Evolutionary conservation across 2,888 invertebrate genomes (phyloP).

Genomic region (Cheilosia pagana): DNA sequence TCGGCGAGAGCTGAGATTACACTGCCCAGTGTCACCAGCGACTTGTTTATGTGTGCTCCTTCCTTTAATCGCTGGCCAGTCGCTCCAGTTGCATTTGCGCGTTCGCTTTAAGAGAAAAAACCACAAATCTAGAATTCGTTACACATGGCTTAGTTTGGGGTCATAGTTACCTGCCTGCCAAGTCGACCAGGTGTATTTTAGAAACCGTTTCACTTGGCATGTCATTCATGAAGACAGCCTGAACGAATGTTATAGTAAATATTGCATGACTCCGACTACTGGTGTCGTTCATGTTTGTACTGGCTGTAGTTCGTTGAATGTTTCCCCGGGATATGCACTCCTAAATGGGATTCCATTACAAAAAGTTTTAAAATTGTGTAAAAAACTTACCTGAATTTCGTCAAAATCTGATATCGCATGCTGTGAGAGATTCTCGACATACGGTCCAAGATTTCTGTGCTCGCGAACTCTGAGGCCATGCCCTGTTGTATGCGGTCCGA

Average conservation of each 20-base stretch:
- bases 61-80: conserved; percentile 95
- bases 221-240: conserved; percentile 93
- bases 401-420: conserved; percentile 94
- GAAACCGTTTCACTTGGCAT: conserved; percentile 95
- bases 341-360: conserved; percentile 82
- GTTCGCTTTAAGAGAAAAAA: conserved; percentile 86
- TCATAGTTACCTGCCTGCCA: conserved; percentile 91
- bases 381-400: conserved; percentile 89
- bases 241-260: conserved; percentile 95
- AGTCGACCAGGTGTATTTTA: conserved; percentile 94
- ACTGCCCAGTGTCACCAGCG: conserved; percentile 93
- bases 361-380: not conserved
- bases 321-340: conserved; percentile 92
- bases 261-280: conserved; percentile 96
- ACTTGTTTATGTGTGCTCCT: conserved; percentile 96
- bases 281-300: conserved; percentile 96
- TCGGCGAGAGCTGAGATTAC: conserved; percentile 94
- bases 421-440: conserved; percentile 93
- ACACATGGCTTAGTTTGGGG: not conserved
- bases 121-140: not conserved
- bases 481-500: conserved; percentile 85
- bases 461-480: conserved; percentile 91
- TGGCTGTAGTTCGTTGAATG: conserved; percentile 92
- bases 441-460: conserved; percentile 91
- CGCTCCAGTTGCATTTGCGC: conserved; percentile 94